These are phyloP conservation scores for Anguilla japonica DNA, from an alignment of 2,113 vertebrate species.

Conservation along the genomic window DNA sequence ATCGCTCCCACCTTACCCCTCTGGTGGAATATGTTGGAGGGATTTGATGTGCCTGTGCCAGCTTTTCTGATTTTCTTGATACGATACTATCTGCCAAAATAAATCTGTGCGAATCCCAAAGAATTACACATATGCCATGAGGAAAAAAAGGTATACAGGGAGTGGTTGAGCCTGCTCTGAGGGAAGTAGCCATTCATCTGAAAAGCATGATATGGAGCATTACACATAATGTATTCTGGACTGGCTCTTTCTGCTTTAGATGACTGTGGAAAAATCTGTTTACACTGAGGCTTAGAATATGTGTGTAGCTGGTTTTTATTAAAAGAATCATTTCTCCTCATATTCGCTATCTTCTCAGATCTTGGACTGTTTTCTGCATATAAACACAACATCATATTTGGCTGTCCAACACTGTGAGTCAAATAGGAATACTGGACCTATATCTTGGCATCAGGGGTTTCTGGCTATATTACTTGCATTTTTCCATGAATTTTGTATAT, in stretches of 20 bases:
- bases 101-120: too few relatives aligned
- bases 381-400: not conserved
- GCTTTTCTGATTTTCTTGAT: too few relatives aligned
- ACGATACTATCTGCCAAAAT: too few relatives aligned
- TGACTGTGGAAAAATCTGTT: not conserved
- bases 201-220: not conserved
- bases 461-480: not conserved
- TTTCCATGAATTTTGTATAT: not conserved
- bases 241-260: not conserved
- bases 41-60: too few relatives aligned
- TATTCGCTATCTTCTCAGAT: not conserved
- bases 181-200: not conserved
- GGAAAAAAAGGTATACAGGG: too few relatives aligned
- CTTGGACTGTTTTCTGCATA: not conserved
- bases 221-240: not conserved
- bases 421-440: not conserved
- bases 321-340: not conserved
- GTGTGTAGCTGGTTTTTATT: not conserved
- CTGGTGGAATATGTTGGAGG: too few relatives aligned
- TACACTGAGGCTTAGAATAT: not conserved
- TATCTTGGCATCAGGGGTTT: not conserved
- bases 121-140: too few relatives aligned
- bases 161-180: not conserved
- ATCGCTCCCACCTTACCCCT: too few relatives aligned
- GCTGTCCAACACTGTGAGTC: not conserved